Base-by-base conservation (phyloP, 1,140 invertebrate genomes). In the Pachypsylla venusta region DNA sequence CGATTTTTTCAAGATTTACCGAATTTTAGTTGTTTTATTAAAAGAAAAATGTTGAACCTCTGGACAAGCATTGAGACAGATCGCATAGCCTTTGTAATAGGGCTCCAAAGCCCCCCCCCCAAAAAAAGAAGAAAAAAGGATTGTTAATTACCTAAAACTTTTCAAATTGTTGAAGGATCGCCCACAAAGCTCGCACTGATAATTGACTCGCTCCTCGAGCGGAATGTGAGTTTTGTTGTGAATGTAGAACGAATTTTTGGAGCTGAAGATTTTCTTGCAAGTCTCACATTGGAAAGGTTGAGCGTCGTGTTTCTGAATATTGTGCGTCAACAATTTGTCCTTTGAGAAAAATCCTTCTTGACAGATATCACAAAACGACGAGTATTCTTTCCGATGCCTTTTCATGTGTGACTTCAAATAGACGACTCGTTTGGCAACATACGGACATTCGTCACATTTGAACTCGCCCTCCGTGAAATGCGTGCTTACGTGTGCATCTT, bases 141-240 rank as follows among this genome's bases (percentile, higher is more conserved):
- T n/a, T n/a, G n/a, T 48, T 5, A 48, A 48, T 48, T 48, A 48
- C 42, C 42, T 48, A 22, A 48, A 48, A 22, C 42, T 48, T 19
- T 48, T 48, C 42, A 48, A 48, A n/a, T 48, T 48, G 16, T 48
- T 48, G 16, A 48, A 48, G 22, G 42, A 48, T 48, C 42, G 16
- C 19, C 54, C 54, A 27, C 54, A 55, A 22, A 55, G 22, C 16
- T 55, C 54, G 24, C 54, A 55, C 13, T 25, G 22, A 22, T 55
- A 55, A 25, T 25, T 27, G 30, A 22, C 26, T 55, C 26, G 14
- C 27, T 48, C 42, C 16, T 48, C 42, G 16, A 48, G 42, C 4
- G 42, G 42, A 22, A 48, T 48, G 70, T 90, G 86, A 1, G 84
- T 83, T 66, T 87, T 83, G 53, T 84, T 80, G 67, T 89, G 86